phyloP scores from a whole-genome alignment of 2,888 invertebrate genomes.

The Hypena proboscidalis region DNA sequence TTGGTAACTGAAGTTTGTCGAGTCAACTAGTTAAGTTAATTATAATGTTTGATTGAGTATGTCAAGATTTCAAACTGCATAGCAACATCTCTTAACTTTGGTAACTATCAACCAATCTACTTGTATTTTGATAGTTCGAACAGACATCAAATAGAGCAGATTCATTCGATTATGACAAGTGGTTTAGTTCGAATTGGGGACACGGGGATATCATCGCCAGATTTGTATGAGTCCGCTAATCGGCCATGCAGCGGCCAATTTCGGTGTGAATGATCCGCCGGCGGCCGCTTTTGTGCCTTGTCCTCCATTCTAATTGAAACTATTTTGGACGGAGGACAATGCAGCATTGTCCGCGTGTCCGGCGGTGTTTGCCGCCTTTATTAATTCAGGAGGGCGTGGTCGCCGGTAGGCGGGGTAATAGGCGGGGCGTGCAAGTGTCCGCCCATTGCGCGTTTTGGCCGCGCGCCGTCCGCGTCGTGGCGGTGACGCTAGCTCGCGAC shows the following conservation, averaged over 20 bases:
- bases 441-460: slow-evolving; percentile 51
- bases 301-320: slow-evolving; percentile 83
- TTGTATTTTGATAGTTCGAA: too few species aligned
- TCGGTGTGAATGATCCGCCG: slow-evolving; percentile 72
- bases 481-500: slow-evolving; percentile 44
- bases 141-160: slow-evolving; percentile 4
- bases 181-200: slow-evolving; percentile 33
- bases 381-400: slow-evolving; percentile 82
- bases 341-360: slow-evolving; percentile 84
- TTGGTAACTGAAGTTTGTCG: too few species aligned
- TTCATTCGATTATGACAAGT: slow-evolving; percentile 37
- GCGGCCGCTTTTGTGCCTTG: slow-evolving; percentile 76
- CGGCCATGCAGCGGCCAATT: slow-evolving; percentile 76
- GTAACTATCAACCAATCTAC: not conserved
- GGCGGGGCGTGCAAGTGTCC: slow-evolving; percentile 58
- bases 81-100: too few species aligned
- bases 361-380: slow-evolving; percentile 82
- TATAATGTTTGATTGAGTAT: too few species aligned
- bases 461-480: slow-evolving; percentile 61
- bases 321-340: slow-evolving; percentile 84
- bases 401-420: slow-evolving; percentile 62
- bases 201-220: slow-evolving; percentile 37
- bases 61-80: too few species aligned
- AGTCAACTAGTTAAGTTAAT: too few species aligned
- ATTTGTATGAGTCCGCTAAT: slow-evolving; percentile 60